phyloP scores from a whole-genome alignment of 2,888 invertebrate species.

The Ametastegia equiseti region DNA sequence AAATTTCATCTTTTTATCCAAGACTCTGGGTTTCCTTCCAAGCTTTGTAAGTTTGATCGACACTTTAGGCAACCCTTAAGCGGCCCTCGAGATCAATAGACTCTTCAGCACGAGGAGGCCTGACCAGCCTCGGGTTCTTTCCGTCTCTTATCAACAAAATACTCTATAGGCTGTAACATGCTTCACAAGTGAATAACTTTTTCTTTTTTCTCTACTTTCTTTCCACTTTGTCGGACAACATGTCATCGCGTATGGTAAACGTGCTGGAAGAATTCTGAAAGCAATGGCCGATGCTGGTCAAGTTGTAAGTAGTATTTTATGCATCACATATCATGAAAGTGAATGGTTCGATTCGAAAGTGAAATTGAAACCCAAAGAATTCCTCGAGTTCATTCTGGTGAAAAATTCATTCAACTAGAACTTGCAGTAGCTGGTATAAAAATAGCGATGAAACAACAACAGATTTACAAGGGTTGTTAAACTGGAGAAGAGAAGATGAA shows the following conservation, averaged over 20 bases:
- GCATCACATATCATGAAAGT: neutral
- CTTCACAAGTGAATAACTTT: neutral
- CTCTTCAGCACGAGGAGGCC: constrained; percentile 3
- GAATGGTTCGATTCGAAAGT: neutral
- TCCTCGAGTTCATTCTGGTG: neutral
- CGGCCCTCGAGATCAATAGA: neutral
- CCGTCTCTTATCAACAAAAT: neutral
- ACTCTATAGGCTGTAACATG: neutral
- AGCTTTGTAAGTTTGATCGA: neutral
- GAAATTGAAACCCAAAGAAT: neutral
- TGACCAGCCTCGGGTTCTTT: neutral
- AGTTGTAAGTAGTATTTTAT: neutral
- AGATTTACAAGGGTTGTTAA: neutral
- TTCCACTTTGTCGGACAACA: neutral
- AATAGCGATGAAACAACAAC: neutral
- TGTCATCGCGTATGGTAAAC: neutral
- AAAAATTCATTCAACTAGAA: neutral
- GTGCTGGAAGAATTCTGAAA: neutral
- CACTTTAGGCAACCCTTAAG: constrained; percentile 11
- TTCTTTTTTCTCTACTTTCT: neutral
- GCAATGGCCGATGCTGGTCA: neutral
- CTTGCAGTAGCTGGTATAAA: neutral
- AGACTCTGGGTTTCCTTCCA: neutral
- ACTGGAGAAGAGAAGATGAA: neutral
- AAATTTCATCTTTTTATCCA: neutral